phyloP scores from a whole-genome alignment of 2,888 invertebrate species.

The Ennomos fuscantarius region DNA sequence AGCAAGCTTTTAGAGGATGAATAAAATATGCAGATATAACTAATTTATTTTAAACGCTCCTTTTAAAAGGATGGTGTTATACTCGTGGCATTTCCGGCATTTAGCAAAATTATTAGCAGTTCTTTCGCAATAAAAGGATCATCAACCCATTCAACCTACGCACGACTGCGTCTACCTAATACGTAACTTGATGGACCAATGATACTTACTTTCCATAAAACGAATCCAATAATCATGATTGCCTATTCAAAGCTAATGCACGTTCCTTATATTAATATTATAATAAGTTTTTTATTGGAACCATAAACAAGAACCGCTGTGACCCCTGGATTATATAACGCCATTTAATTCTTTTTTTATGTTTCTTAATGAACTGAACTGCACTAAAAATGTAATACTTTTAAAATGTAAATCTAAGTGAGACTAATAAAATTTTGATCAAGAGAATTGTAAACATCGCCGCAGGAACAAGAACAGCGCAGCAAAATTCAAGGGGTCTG shows the following conservation, averaged over 20 bases:
- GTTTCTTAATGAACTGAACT: constrained; percentile 26
- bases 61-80: constrained; percentile 8
- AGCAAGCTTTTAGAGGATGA: constrained; percentile 14
- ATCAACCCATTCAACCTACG: constrained; percentile 31
- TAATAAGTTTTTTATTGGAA: constrained; percentile 43
- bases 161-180: constrained; percentile 29
- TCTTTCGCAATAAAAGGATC: constrained; percentile 35
- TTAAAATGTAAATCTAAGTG: constrained; percentile 51
- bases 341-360: constrained; percentile 32
- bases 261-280: constrained; percentile 48
- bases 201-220: constrained; percentile 35
- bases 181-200: constrained; percentile 33
- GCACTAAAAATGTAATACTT: constrained; percentile 24
- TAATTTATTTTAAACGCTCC: constrained; percentile 9
- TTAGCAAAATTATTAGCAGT: constrained; percentile 6
- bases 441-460: constrained; percentile 64
- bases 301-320: constrained; percentile 35
- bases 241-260: constrained; percentile 46
- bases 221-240: constrained; percentile 40
- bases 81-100: constrained; percentile 17
- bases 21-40: background rate
- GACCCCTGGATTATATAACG: constrained; percentile 20
- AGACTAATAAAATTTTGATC: constrained; percentile 44
- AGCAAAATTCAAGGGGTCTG: constrained; percentile 54
- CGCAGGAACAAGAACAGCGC: constrained; percentile 52